Conservation (phyloP, 2,797 vertebrate species). For the Tragopan temminckii region DNA sequence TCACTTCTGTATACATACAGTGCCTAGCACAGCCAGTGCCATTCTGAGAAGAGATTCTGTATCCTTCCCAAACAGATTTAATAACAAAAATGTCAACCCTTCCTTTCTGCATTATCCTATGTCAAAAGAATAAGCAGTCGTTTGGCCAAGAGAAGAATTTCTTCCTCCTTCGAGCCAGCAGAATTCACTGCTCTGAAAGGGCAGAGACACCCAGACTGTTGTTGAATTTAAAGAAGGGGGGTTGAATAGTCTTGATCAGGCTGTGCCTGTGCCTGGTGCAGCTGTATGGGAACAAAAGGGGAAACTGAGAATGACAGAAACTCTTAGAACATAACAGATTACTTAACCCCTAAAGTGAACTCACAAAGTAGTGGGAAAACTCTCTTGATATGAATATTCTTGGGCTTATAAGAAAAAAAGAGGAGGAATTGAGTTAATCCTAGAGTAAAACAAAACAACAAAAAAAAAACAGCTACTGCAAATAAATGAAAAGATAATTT, state of each 20-base stretch:
- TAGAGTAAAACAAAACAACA: background rate
- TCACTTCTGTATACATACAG: background rate
- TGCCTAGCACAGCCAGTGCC: slow-evolving; percentile 2
- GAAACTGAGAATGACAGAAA: slow-evolving; percentile 29
- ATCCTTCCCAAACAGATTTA: background rate
- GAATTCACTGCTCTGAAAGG: slow-evolving; percentile 60
- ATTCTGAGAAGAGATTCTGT: slow-evolving; percentile 22
- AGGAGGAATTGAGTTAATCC: background rate
- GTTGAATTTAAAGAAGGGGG: slow-evolving; percentile 69
- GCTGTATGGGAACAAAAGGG: slow-evolving; percentile 63
- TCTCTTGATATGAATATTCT: background rate
- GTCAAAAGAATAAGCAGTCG: slow-evolving; percentile 37
- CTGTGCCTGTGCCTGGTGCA: slow-evolving; percentile 63
- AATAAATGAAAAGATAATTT: background rate
- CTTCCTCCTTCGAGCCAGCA: slow-evolving; percentile 67
- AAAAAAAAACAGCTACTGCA: background rate
- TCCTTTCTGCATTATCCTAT: background rate
- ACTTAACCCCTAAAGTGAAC: slow-evolving; percentile 2
- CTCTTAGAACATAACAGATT: background rate
- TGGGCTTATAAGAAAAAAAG: background rate
- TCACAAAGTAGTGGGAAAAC: background rate
- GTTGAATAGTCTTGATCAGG: slow-evolving; percentile 57
- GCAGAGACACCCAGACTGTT: slow-evolving; percentile 46
- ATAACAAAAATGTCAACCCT: slow-evolving; percentile 1
- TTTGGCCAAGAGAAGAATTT: slow-evolving; percentile 51